phyloP scores from a whole-genome alignment of 2,113 vertebrate species.

The Hymenochirus boettgeri region DNA sequence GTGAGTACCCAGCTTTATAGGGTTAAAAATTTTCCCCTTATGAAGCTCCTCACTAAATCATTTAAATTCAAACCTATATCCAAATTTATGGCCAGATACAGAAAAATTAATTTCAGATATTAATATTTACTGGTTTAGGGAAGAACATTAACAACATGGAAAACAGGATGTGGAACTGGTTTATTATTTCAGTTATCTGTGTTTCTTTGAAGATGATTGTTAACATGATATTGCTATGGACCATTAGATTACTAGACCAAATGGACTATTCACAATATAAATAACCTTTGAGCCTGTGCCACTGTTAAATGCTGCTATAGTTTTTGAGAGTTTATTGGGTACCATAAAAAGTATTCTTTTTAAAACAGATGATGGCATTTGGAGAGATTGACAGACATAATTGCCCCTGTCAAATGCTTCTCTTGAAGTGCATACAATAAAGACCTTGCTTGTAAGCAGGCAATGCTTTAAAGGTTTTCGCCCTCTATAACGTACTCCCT shows the following conservation, averaged over 20 bases:
- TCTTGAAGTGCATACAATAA: not conserved
- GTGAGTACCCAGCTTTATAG: too few species aligned
- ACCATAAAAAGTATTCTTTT: slow-evolving; percentile 1
- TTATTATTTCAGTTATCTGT: too few species aligned
- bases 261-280: not conserved
- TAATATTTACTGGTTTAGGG: too few species aligned
- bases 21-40: too few species aligned
- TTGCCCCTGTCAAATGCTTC: slow-evolving; percentile 11
- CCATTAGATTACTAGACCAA: not conserved
- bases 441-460: not conserved
- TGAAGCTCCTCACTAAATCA: too few species aligned
- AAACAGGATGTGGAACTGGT: too few species aligned
- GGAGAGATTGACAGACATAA: slow-evolving; percentile 17
- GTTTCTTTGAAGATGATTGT: not conserved
- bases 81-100: too few species aligned
- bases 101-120: too few species aligned
- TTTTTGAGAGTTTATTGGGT: not conserved
- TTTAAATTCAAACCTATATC: too few species aligned
- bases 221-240: not conserved
- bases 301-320: not conserved
- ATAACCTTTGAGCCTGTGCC: not conserved
- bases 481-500: not conserved
- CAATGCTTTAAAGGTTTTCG: not conserved
- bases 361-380: slow-evolving; percentile 13
- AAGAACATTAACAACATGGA: too few species aligned